Evolutionary conservation across 2,888 invertebrate species (phyloP).

Genomic region (Cerastis leucographa): DNA sequence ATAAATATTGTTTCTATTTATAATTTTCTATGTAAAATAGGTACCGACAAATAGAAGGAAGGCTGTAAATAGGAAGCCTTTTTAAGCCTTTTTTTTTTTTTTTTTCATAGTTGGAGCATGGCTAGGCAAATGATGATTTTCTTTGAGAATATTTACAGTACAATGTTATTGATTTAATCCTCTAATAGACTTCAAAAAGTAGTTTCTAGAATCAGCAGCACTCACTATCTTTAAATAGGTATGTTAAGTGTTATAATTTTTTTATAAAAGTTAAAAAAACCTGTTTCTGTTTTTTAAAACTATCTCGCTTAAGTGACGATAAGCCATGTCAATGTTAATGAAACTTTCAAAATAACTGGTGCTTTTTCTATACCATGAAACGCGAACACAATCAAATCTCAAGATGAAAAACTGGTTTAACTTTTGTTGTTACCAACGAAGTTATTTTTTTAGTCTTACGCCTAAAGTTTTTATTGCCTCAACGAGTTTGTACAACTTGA

Average conservation of each 20-base stretch:
- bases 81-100: too few relatives aligned
- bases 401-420: slow-evolving; percentile 46
- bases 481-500: slow-evolving; percentile 51
- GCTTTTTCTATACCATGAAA: neutral
- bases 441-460: slow-evolving; percentile 61
- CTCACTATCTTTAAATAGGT: neutral
- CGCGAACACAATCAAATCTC: slow-evolving; percentile 33
- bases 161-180: neutral
- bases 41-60: too few relatives aligned
- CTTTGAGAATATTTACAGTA: neutral
- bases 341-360: slow-evolving; percentile 10
- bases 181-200: neutral
- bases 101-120: too few relatives aligned
- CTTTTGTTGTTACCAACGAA: slow-evolving; percentile 45
- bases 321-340: neutral
- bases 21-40: neutral
- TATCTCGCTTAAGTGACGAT: neutral
- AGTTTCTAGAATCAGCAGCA: neutral
- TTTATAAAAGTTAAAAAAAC: too few relatives aligned
- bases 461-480: slow-evolving; percentile 58
- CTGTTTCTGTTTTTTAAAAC: too few relatives aligned
- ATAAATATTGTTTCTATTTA: too few relatives aligned
- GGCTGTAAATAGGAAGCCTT: too few relatives aligned
- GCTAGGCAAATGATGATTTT: neutral
- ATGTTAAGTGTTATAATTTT: neutral